phyloP scores from a whole-genome alignment of 2,797 vertebrate genomes.

The Dromococcyx pavoninus region DNA sequence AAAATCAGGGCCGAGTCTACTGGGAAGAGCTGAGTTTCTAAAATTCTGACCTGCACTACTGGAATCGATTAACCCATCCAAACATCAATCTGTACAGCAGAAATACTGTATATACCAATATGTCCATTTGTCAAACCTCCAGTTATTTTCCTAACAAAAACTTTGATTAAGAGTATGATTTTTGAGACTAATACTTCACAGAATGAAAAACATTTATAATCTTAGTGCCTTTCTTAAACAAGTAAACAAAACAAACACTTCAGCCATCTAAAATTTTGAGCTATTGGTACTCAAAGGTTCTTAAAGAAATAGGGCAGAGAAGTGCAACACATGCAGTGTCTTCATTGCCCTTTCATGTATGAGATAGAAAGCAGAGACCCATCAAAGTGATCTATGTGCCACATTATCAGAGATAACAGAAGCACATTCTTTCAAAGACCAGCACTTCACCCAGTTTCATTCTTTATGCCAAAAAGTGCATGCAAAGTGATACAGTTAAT shows the following conservation, averaged over 20 bases:
- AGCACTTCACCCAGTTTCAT: not conserved
- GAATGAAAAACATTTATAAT: not conserved
- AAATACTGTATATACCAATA: not conserved
- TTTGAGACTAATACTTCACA: not conserved
- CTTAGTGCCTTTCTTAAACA: not conserved
- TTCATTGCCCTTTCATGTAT: not conserved
- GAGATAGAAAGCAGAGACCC: not conserved
- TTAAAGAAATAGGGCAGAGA: not conserved
- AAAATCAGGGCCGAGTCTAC: not conserved
- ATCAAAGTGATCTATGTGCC: not conserved
- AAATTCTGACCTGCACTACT: not conserved
- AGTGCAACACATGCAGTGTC: rapidly evolving
- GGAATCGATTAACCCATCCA: not conserved
- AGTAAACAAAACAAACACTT: not conserved
- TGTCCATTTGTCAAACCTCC: not conserved
- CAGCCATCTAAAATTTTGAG: not conserved
- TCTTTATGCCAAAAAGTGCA: not conserved
- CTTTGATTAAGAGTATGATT: not conserved
- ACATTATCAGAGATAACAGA: not conserved
- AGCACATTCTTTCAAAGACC: not conserved
- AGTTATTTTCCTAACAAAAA: not conserved
- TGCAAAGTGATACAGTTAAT: too few relatives aligned
- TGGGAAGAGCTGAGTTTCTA: not conserved
- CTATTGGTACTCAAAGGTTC: not conserved
- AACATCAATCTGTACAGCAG: too few relatives aligned